Percentiles rank a stretch among this genome's conserved stretches.
Conservation (phyloP, 2,888 invertebrate genomes). For the Cataglyphis livida region DNA sequence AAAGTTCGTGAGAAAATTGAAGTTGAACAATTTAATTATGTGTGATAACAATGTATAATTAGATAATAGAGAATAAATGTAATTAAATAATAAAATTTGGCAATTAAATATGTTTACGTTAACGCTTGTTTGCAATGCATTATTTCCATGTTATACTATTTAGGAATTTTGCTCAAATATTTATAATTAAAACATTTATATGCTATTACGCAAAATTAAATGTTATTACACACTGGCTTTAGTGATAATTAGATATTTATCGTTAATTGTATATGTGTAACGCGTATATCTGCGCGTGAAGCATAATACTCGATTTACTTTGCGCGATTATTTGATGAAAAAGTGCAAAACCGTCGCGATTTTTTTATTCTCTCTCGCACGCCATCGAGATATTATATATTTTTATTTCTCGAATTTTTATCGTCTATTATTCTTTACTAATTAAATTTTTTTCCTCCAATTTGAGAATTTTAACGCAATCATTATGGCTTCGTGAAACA, state of each 20-base stretch:
- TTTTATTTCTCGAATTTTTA: conserved; percentile 10
- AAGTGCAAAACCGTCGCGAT: not conserved
- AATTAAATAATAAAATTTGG: conserved; percentile 37
- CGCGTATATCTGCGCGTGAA: not conserved
- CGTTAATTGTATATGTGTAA: not conserved
- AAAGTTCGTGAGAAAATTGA: not conserved
- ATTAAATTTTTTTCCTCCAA: not conserved
- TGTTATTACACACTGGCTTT: conserved; percentile 41
- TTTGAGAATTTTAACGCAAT: not conserved
- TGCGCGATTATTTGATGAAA: conserved; percentile 16
- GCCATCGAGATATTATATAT: not conserved
- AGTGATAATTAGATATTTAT: conserved; percentile 48
- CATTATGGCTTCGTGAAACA: not conserved
- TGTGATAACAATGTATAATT: not conserved
- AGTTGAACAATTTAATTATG: conserved; percentile 18
- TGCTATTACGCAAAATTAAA: conserved; percentile 44
- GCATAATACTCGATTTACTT: conserved; percentile 3
- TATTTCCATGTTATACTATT: conserved; percentile 36
- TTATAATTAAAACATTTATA: conserved; percentile 52
- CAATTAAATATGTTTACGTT: conserved; percentile 33
- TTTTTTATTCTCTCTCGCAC: not conserved
- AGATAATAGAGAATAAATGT: conserved; percentile 29
- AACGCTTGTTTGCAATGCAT: conserved; percentile 29
- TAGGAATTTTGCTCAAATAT: conserved; percentile 45
- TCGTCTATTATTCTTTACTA: not conserved